Evolutionary conservation across 2,888 invertebrate genomes (phyloP).

Genomic region (Torymus tubicola): DNA sequence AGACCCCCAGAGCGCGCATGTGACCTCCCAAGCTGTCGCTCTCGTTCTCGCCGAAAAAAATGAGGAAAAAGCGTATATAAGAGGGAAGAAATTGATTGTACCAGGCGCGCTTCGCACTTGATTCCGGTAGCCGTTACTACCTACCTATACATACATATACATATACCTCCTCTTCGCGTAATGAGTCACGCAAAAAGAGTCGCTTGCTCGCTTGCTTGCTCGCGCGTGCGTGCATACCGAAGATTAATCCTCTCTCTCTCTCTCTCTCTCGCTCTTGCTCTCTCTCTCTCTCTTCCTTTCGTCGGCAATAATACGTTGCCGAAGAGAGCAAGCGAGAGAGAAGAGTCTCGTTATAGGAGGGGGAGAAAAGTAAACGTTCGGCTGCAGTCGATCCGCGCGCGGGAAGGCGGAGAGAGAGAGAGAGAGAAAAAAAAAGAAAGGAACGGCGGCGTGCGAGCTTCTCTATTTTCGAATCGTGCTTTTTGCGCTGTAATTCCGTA

Average conservation of each 20-base stretch:
- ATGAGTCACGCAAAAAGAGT: slow-evolving; percentile 48
- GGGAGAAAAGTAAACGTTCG: too few relatives aligned
- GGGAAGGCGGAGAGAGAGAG: too few relatives aligned
- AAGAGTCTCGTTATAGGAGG: too few relatives aligned
- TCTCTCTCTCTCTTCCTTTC: neutral
- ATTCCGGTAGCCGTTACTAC: slow-evolving; percentile 42
- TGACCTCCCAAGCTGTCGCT: slow-evolving; percentile 50
- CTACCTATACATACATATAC: too few relatives aligned
- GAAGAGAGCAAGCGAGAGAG: too few relatives aligned
- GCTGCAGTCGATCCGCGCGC: too few relatives aligned
- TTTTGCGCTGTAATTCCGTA: neutral
- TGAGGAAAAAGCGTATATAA: neutral
- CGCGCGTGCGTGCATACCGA: slow-evolving; percentile 32
- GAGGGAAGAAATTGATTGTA: slow-evolving; percentile 45
- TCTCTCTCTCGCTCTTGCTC: neutral
- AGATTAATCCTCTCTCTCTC: slow-evolving; percentile 40
- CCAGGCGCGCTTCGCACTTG: slow-evolving; percentile 43
- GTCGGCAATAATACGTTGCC: too few relatives aligned
- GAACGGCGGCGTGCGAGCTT: neutral
- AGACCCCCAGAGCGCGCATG: neutral
- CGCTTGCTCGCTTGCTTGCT: neutral
- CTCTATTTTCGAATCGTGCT: neutral
- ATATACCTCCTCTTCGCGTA: slow-evolving; percentile 14
- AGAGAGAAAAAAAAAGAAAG: too few relatives aligned
- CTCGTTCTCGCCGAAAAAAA: slow-evolving; percentile 28